Evolutionary conservation across 1,140 invertebrate genomes (phyloP), one percentile per base, ranked within the genome.

Genomic region (Euwallacea similis): DNA sequence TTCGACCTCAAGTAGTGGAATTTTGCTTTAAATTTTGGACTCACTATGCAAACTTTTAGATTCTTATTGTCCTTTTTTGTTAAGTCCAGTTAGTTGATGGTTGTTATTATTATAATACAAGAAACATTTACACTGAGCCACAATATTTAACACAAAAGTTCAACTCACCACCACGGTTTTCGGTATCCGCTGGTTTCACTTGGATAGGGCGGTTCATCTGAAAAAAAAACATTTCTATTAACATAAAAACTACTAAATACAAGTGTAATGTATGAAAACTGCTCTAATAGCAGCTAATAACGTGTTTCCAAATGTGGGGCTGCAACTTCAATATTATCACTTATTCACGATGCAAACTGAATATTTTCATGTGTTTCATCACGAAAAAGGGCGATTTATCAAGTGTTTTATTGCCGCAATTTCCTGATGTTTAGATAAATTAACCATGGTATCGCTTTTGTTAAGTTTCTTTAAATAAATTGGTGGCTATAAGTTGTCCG

Each of bases 131-230:
- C 53, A 66, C 55, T 33, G 16, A 66, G 63, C 53, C 47, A 66
- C 63, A 71, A 71, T 33, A 56, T 63, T 60, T 62, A 62, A 11
- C 43, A 72, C 44, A 66, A 59, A 58, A 56, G 66, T 65, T 61
- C 21, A 61, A 85, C 85, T 89, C 87, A 96, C 96, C 95, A 91
- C 95, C 95, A 89, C 95, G 93, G 88, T 96, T 97, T 89, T 98
- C 96, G 88, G 93, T 97, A 87, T 98, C 96, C 86, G 96, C 96
- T 86, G 96, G 96, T 87, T 98, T 98, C 87, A 98, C 96, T 90
- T 98, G 96, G 88, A 98, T 96, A 87, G 96, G 95, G 88, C 96
- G 95, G 91, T 98, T 97, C 96, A 98, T 98, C 96, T 98, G 90
- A 46, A 94, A 92, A 83, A 80, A 77, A 84, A 72, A 33, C 21